Percentiles rank a stretch among this genome's conserved stretches.
Conservation (phyloP, 92 coral and sea anemone species). For the Porites cylindrica region DNA sequence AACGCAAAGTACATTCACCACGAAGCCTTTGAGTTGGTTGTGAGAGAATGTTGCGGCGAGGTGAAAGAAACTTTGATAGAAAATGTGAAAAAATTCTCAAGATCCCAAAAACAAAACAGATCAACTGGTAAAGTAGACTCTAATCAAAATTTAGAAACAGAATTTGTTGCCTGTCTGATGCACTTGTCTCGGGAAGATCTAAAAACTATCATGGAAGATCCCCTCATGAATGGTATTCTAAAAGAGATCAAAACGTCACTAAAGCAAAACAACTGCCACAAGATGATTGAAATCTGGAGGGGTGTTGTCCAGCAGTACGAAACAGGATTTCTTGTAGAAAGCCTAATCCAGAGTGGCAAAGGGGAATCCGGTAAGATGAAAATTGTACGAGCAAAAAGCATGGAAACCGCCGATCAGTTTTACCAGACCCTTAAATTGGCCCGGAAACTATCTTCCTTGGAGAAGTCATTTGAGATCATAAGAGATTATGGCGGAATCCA, state of each 20-base stretch:
- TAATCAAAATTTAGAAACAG: background rate
- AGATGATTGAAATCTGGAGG: background rate
- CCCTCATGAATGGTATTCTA: background rate
- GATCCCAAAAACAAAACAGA: background rate
- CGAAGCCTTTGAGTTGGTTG: constrained; percentile 8
- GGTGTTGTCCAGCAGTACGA: background rate
- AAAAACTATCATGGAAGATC: background rate
- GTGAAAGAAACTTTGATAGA: background rate
- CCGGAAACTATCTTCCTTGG: background rate
- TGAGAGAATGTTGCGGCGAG: background rate
- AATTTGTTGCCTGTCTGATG: constrained; percentile 16
- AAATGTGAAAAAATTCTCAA: background rate
- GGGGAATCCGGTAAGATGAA: constrained; percentile 47
- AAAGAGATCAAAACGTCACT: background rate
- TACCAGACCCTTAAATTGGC: constrained; percentile 50
- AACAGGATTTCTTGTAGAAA: constrained; percentile 38
- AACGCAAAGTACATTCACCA: constrained; percentile 8
- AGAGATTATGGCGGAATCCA: constrained; percentile 59
- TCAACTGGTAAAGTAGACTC: background rate
- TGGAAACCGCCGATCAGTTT: constrained; percentile 52
- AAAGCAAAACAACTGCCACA: background rate
- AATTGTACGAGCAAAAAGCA: constrained; percentile 61
- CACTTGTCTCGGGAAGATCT: background rate
- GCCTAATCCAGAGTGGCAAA: constrained; percentile 37
- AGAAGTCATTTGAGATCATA: constrained; percentile 41